phyloP scores from a whole-genome alignment of 2,888 invertebrate genomes.

The Meghimatium bilineatum region DNA sequence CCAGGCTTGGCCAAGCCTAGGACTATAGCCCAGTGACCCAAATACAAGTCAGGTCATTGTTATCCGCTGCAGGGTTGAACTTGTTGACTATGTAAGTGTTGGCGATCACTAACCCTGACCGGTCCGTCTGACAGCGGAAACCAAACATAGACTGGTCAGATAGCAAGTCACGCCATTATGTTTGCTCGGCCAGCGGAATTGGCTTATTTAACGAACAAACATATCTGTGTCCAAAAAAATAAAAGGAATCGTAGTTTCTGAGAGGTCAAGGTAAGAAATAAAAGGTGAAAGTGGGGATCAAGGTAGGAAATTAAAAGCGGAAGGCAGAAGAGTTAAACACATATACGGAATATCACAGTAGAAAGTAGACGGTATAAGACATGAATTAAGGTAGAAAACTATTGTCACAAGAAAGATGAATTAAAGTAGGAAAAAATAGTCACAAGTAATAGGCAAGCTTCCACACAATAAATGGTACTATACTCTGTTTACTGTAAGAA shows the following conservation, averaged over 20 bases:
- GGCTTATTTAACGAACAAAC: too few relatives aligned
- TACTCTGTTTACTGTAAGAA: too few relatives aligned
- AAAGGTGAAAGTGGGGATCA: background rate
- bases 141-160: background rate
- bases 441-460: too few relatives aligned
- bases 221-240: too few relatives aligned
- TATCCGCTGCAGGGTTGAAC: conserved; percentile 15
- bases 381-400: too few relatives aligned
- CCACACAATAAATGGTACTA: too few relatives aligned
- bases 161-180: background rate
- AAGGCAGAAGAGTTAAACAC: background rate
- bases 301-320: background rate
- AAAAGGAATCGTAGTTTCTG: too few relatives aligned
- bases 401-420: too few relatives aligned
- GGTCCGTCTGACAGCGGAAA: background rate
- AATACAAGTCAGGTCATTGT: conserved; percentile 30
- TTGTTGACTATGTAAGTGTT: conserved; percentile 6
- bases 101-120: conserved; percentile 14
- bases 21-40: conserved; percentile 41
- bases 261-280: background rate
- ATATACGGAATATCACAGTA: too few relatives aligned
- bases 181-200: background rate
- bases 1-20: conserved; percentile 37
- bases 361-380: too few relatives aligned
- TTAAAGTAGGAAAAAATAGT: too few relatives aligned